A percentile compares a stretch with the other conserved stretches of the same genome.
phyloP scores from a whole-genome alignment of 2,888 invertebrate species.

The Acanthosepion esculentum region DNA sequence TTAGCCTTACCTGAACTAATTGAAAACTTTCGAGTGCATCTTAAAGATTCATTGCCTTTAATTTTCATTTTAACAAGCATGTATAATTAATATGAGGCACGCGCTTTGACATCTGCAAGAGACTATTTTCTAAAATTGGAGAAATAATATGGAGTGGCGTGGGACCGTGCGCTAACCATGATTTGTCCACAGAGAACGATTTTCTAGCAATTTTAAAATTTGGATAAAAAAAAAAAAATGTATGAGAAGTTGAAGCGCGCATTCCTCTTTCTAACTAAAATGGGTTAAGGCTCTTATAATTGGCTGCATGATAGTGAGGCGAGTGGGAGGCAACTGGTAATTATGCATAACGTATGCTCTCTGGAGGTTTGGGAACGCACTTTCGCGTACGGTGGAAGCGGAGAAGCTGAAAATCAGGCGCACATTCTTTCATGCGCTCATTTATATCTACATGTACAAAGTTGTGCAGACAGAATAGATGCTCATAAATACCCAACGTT shows the following conservation, averaged over 20 bases:
- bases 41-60: not conserved
- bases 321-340: not conserved
- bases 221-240: not conserved
- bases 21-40: slow-evolving; percentile 4
- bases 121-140: too few relatives aligned
- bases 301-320: not conserved
- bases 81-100: slow-evolving; percentile 3
- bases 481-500: too few relatives aligned
- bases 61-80: not conserved
- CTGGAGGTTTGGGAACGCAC: not conserved
- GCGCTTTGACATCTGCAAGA: not conserved
- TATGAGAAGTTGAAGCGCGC: not conserved
- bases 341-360: not conserved
- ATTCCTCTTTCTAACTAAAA: not conserved
- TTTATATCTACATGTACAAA: too few relatives aligned
- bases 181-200: not conserved
- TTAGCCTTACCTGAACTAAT: not conserved
- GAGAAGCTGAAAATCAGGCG: not conserved
- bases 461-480: too few relatives aligned
- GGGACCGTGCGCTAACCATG: not conserved
- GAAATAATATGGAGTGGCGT: not conserved
- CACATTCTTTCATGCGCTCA: too few relatives aligned
- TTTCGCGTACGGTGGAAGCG: not conserved
- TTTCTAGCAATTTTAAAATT: not conserved
- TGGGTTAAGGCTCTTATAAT: not conserved